These are phyloP conservation scores for Drosophila barbarae DNA, from an alignment of 2,888 invertebrate species.

Conservation along the genomic window DNA sequence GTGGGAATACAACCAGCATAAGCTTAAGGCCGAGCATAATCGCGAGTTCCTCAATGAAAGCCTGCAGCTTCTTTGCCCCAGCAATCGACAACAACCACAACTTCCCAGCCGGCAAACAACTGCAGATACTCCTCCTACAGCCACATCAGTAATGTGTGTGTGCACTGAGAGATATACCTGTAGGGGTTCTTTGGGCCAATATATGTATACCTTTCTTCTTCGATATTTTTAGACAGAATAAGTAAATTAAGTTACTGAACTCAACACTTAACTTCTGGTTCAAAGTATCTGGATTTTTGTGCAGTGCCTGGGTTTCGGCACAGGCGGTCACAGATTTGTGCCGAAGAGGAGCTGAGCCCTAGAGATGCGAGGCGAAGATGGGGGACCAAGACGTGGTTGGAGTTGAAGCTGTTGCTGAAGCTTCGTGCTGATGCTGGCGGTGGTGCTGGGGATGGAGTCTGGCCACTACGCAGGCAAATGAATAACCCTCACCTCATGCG, in stretches of 20 bases:
- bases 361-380: slow-evolving; percentile 27
- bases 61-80: slow-evolving; percentile 50
- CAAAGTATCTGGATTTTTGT: background rate
- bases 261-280: too few species aligned
- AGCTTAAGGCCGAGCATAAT: slow-evolving; percentile 32
- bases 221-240: too few species aligned
- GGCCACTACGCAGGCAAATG: slow-evolving; percentile 52
- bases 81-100: slow-evolving; percentile 38
- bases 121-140: slow-evolving; percentile 35
- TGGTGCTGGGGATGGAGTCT: slow-evolving; percentile 5
- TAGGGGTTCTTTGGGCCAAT: too few species aligned
- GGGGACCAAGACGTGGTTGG: slow-evolving; percentile 3
- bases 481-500: slow-evolving; percentile 75
- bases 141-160: slow-evolving; percentile 14
- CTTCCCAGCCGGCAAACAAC: slow-evolving; percentile 35
- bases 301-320: slow-evolving; percentile 27
- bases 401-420: slow-evolving; percentile 1
- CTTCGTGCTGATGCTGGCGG: slow-evolving; percentile 7
- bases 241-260: too few species aligned
- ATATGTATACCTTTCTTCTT: too few species aligned
- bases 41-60: slow-evolving; percentile 74
- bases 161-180: slow-evolving; percentile 6
- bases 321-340: slow-evolving; percentile 47
- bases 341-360: slow-evolving; percentile 21
- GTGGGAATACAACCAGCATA: slow-evolving; percentile 37